Percentiles rank a stretch among this genome's conserved stretches.
Evolutionary conservation across 2,888 invertebrate genomes (phyloP).

Genomic region (Chouioia cunea): DNA sequence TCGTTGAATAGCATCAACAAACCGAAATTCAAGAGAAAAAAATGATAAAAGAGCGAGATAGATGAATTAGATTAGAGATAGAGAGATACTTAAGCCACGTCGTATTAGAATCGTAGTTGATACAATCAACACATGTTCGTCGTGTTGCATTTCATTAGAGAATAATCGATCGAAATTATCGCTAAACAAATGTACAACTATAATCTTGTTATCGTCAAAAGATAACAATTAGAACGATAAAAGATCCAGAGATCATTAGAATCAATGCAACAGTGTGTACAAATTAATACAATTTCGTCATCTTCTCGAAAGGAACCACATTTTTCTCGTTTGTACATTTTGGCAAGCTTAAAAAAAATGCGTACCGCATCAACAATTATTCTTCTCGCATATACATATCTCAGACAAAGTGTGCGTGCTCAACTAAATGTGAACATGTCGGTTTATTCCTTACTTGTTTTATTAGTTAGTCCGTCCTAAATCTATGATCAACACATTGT

Average conservation of each 20-base stretch:
- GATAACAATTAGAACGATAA: no score
- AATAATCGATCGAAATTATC: conserved; percentile 37
- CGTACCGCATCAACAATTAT: not conserved
- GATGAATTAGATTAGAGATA: conserved; percentile 1
- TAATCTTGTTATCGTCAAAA: conserved; percentile 8
- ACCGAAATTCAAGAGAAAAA: conserved; percentile 18
- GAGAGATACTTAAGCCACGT: conserved; percentile 24
- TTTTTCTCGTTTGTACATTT: conserved; percentile 9
- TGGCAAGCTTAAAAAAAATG: conserved; percentile 10
- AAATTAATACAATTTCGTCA: not conserved
- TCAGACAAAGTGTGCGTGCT: conserved; percentile 3
- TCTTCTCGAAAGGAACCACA: not conserved
- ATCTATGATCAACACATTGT: conserved; percentile 25
- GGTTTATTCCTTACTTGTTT: not conserved
- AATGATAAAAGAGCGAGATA: conserved; percentile 12
- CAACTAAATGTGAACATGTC: conserved; percentile 9
- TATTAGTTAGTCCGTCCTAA: conserved; percentile 5
- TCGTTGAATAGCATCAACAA: conserved; percentile 25
- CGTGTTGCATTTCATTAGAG: not conserved
- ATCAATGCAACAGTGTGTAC: not conserved
- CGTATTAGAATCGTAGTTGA: conserved; percentile 18
- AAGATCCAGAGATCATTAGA: no score
- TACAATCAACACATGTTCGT: conserved; percentile 27
- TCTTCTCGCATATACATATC: no score
- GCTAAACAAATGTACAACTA: not conserved